Percentiles rank a stretch among this genome's conserved stretches.
Evolutionary conservation across 2,113 vertebrate genomes (phyloP).

Genomic region (Naja naja): DNA sequence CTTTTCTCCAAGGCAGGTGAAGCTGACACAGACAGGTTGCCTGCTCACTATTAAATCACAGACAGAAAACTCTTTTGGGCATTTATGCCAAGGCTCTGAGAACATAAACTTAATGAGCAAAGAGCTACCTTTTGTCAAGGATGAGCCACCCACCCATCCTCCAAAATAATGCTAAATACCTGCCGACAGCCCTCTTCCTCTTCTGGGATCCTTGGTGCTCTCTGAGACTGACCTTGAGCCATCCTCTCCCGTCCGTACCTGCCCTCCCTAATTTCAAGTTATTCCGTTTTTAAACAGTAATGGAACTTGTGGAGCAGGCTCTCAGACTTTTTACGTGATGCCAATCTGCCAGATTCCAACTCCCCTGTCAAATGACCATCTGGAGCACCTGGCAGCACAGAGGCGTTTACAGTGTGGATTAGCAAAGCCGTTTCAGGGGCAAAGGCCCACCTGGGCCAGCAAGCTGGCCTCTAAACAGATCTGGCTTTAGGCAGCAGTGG

Average conservation of each 20-base stretch:
- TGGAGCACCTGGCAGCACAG: not conserved
- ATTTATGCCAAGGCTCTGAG: not conserved
- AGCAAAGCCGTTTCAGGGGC: not conserved
- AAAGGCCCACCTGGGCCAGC: rapidly evolving
- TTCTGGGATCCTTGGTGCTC: not conserved
- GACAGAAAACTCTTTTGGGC: not conserved
- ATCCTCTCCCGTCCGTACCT: not conserved
- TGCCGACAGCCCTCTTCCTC: not conserved
- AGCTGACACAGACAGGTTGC: not conserved
- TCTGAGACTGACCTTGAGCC: not conserved
- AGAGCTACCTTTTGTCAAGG: not conserved
- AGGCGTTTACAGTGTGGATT: not conserved
- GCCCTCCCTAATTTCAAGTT: not conserved
- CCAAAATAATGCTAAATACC: not conserved
- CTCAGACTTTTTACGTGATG: not conserved
- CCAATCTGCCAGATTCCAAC: not conserved
- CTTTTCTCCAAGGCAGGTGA: not conserved
- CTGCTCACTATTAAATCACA: not conserved
- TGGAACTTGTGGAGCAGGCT: not conserved
- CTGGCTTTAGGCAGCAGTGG: not conserved
- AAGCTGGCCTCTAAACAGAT: rapidly evolving
- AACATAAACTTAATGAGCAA: no score
- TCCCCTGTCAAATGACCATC: not conserved
- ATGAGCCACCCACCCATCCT: not conserved
- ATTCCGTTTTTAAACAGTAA: not conserved